Percentiles rank a stretch among this genome's conserved stretches.
Evolutionary conservation across 2,797 vertebrate species (phyloP).

Genomic region (Sardinella longiceps): DNA sequence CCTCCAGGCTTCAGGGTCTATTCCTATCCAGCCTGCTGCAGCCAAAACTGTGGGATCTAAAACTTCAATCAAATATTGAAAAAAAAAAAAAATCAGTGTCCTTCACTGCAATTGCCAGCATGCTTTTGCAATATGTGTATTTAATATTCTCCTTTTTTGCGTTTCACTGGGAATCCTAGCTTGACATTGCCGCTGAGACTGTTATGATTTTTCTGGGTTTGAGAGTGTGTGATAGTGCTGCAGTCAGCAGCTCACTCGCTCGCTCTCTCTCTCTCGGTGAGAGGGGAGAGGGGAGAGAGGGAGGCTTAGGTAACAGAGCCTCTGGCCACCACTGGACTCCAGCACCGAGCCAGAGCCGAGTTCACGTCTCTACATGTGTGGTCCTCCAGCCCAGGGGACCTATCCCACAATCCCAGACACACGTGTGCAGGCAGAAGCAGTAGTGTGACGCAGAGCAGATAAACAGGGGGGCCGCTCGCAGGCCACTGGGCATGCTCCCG

Average conservation of each 20-base stretch:
- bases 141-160: background rate
- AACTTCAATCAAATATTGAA: background rate
- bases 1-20: background rate
- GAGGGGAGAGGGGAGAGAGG: slow-evolving; percentile 24
- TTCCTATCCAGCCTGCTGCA: background rate
- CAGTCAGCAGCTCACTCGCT: slow-evolving; percentile 44
- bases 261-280: too few species aligned
- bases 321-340: slow-evolving; percentile 42
- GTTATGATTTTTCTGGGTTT: slow-evolving; percentile 25
- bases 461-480: slow-evolving; percentile 69
- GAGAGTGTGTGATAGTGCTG: slow-evolving; percentile 24
- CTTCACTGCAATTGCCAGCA: background rate
- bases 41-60: background rate
- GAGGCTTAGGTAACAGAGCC: slow-evolving; percentile 49
- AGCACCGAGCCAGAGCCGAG: slow-evolving; percentile 53
- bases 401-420: slow-evolving; percentile 78
- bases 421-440: slow-evolving; percentile 77
- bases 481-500: slow-evolving; percentile 67
- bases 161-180: background rate
- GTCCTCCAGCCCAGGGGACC: slow-evolving; percentile 75
- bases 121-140: background rate
- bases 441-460: slow-evolving; percentile 73
- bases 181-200: background rate
- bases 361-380: slow-evolving; percentile 81
- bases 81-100: background rate